A percentile compares a stretch with the other conserved stretches of the same genome.
Evolutionary conservation across 2,113 vertebrate species (phyloP).

Genomic region (Columba livia): DNA sequence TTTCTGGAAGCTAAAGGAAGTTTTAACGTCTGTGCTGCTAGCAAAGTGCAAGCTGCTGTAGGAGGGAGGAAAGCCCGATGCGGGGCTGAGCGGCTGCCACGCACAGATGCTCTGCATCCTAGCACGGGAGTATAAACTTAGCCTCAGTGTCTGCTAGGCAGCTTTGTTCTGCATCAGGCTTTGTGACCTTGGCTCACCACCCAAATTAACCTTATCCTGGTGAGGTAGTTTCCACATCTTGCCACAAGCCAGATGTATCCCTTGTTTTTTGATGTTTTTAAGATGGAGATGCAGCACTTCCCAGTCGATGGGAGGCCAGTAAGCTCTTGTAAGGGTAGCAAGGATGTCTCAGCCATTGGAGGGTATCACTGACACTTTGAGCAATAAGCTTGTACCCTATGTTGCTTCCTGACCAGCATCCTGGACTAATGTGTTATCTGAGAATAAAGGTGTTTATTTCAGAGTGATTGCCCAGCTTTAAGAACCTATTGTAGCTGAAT

Average conservation of each 20-base stretch:
- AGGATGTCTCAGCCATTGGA: not conserved
- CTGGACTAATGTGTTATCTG: not conserved
- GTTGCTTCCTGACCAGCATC: not conserved
- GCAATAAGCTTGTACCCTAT: not conserved
- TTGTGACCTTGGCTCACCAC: not conserved
- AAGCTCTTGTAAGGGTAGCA: rapidly evolving
- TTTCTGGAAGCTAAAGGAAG: slow-evolving; percentile 1
- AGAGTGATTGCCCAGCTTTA: not conserved
- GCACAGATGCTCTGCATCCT: not conserved
- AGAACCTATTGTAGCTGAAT: not conserved
- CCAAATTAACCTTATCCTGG: not conserved
- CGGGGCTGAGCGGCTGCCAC: not conserved
- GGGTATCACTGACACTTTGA: not conserved
- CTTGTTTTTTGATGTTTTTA: not conserved
- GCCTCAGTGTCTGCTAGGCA: rapidly evolving
- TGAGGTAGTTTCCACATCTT: not conserved
- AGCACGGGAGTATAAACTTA: rapidly evolving
- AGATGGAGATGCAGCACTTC: not conserved
- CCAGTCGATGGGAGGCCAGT: rapidly evolving
- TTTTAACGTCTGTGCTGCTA: not conserved
- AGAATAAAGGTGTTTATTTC: not conserved
- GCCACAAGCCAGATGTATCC: not conserved
- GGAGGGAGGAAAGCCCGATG: not conserved
- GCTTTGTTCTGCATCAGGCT: not conserved
- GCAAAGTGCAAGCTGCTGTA: not conserved